Base-by-base conservation (phyloP, 2,888 invertebrate species). In the Lochmaea capreae region DNA sequence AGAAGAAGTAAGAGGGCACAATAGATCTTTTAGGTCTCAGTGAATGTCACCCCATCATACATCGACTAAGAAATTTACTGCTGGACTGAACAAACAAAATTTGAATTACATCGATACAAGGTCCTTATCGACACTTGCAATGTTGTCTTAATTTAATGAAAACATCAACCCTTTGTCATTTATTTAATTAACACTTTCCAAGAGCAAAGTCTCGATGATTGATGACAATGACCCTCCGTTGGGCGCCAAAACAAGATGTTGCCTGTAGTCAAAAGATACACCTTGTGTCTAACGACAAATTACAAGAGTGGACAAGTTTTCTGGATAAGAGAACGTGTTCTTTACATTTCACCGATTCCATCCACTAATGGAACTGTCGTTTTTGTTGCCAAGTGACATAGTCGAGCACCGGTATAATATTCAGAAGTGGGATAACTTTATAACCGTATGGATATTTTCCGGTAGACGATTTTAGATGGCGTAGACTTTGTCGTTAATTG, bases 181-280 rank as follows among this genome's bases (percentile, higher is more conserved):
- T 73, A 73, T 73, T 69, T 73, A 69, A 73, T 73, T 73, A 73
- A 65, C 59, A 65, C 59, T 65, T 65, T 69, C 65, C n/a, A 52
- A 68, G 68, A 65, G 73, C 68, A 43, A 65, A 18, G 54, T 59
- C 46, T 52, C 26, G 22, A 65, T 73, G 73, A 73, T 73, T 73
- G 69, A 73, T 73, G 65, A 65, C 69, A 57, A 46, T n/a, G 58
- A 59, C 57, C 52, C 46, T 58, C 65, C 69, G 65, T 69, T 65
- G 73, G 65, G 58, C 6, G 46, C 26, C 22, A 43, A 58, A 65
- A 65, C 58, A 39, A 39, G 9, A 39, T 65, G 63, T 70, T 54
- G 39, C 57, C 57, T 39, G 33, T 39, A 39, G 33, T 39, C 57
- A 61, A 70, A 70, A 63, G 54, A n/a, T n/a, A 49, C 3, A 14